phyloP scores from a whole-genome alignment of 1,140 invertebrate species.

The Arion vulgaris region DNA sequence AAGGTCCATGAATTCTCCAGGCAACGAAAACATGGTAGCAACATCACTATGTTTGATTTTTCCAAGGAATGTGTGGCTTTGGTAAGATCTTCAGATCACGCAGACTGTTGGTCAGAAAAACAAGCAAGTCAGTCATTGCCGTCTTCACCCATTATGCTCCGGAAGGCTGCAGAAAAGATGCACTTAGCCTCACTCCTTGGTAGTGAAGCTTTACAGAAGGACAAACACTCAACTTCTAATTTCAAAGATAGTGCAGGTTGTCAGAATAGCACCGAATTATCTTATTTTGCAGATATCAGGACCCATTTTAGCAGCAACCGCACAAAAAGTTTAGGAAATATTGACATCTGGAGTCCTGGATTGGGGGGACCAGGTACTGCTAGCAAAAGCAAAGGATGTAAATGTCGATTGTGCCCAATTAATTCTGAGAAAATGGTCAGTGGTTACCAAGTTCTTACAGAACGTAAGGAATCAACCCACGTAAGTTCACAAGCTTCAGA shows the following conservation, averaged over 20 bases:
- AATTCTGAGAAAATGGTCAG: not conserved
- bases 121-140: conserved; percentile 60
- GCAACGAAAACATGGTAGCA: conserved; percentile 33
- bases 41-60: not conserved
- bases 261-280: not conserved
- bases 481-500: not conserved
- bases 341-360: conserved; percentile 23
- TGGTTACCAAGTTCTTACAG: not conserved
- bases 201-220: conserved; percentile 36
- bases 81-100: conserved; percentile 57
- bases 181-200: conserved; percentile 66
- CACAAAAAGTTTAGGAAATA: conserved; percentile 10
- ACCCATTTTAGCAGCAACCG: not conserved
- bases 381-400: not conserved
- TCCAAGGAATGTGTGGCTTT: conserved; percentile 12
- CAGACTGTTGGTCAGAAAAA: conserved; percentile 33
- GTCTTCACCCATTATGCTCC: conserved; percentile 62
- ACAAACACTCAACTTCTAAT: not conserved
- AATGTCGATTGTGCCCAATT: no score
- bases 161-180: conserved; percentile 62
- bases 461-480: not conserved
- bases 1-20: conserved; percentile 61
- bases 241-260: not conserved
- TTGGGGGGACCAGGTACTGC: not conserved
- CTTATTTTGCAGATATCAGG: not conserved